These are phyloP conservation scores for Styela clava DNA, from an alignment of 23 tunicate genomes.

Conservation along the genomic window DNA sequence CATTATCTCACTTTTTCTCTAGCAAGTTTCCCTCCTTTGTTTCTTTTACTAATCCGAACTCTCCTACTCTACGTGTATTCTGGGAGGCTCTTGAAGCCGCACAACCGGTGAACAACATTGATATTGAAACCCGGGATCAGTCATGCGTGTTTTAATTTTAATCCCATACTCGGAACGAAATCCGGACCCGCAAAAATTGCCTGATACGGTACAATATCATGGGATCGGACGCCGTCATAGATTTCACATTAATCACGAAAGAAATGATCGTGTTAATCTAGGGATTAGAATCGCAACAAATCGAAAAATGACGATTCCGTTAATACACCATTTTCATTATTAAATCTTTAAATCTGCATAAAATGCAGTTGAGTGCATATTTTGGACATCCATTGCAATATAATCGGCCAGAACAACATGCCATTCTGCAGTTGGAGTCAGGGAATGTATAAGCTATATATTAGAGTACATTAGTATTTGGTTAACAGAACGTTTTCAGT, in stretches of 20 bases:
- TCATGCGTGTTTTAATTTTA: conserved; percentile 25
- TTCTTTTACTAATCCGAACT: neutral
- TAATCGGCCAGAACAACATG: too few relatives aligned
- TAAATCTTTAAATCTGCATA: conserved; percentile 7
- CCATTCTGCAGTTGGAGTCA: too few relatives aligned
- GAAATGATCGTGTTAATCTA: conserved; percentile 30
- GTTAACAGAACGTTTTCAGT: too few relatives aligned
- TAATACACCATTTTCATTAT: conserved; percentile 19
- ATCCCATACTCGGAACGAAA: conserved; percentile 4
- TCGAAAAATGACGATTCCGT: conserved; percentile 13
- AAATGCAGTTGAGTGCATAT: neutral
- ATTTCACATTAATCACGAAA: conserved; percentile 11
- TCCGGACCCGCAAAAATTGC: neutral
- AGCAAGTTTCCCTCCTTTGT: neutral
- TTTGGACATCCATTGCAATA: neutral
- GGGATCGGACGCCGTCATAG: conserved; percentile 27
- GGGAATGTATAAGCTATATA: too few relatives aligned
- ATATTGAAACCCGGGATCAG: neutral
- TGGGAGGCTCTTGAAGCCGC: neutral
- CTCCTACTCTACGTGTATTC: neutral
- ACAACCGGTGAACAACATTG: neutral
- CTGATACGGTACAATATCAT: conserved; percentile 6
- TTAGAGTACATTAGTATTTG: too few relatives aligned
- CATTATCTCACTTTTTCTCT: conserved; percentile 4
- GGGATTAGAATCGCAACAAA: conserved; percentile 20